These are phyloP conservation scores for Lasaia peninsularis DNA, from an alignment of 1,140 invertebrate species.

Conservation along the genomic window DNA sequence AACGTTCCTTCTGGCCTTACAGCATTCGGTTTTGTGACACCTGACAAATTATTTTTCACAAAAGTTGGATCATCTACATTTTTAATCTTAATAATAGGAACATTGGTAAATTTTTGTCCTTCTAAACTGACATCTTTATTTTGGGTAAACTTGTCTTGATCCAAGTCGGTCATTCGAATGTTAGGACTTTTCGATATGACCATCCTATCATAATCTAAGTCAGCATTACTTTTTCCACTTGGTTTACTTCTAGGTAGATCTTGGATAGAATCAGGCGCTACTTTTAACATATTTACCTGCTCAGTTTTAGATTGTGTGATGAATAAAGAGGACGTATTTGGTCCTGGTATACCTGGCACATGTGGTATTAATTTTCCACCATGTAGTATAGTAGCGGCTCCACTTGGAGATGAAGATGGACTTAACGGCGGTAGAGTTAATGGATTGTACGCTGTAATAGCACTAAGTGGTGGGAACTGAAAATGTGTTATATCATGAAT, in stretches of 20 bases:
- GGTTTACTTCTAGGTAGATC: slow-evolving; percentile 27
- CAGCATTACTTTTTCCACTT: slow-evolving; percentile 29
- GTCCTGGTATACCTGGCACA: slow-evolving; percentile 92
- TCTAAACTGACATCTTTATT: slow-evolving; percentile 38
- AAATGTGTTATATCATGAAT: slow-evolving; percentile 77
- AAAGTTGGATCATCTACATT: slow-evolving; percentile 53
- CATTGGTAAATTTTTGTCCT: slow-evolving; percentile 30
- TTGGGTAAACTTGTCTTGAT: slow-evolving; percentile 41
- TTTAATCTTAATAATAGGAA: slow-evolving; percentile 65
- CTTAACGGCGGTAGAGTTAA: slow-evolving; percentile 78
- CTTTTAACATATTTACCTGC: slow-evolving; percentile 31
- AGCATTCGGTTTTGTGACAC: slow-evolving; percentile 25
- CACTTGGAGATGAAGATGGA: slow-evolving; percentile 66
- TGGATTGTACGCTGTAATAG: slow-evolving; percentile 85
- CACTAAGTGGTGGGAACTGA: slow-evolving; percentile 79
- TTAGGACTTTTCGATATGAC: slow-evolving; percentile 44
- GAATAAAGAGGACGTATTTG: slow-evolving; percentile 79
- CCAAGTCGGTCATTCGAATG: slow-evolving; percentile 34
- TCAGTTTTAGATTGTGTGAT: slow-evolving; percentile 23
- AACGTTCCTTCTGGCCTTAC: slow-evolving; percentile 41
- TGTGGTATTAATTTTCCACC: slow-evolving; percentile 87
- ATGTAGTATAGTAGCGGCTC: slow-evolving; percentile 79
- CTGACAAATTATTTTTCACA: slow-evolving; percentile 23
- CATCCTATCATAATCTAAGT: slow-evolving; percentile 42
- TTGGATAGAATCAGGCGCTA: slow-evolving; percentile 27